Percentiles rank a stretch among this genome's conserved stretches.
Conservation (phyloP, 2,888 invertebrate genomes). For the Sphinx pinastri region DNA sequence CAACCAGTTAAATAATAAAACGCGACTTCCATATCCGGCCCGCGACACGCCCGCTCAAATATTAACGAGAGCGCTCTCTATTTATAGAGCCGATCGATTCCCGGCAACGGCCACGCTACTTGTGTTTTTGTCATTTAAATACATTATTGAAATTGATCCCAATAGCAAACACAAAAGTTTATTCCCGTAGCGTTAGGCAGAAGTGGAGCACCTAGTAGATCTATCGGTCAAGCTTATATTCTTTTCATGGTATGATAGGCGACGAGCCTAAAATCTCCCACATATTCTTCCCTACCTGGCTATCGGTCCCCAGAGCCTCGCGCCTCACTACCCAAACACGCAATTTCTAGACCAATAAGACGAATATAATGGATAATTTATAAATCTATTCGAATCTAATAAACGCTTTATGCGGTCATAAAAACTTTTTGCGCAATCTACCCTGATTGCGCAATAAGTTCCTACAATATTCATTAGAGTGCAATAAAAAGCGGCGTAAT, state of each 20-base stretch:
- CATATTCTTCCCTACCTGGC: too few relatives aligned
- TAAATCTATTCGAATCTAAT: constrained; percentile 24
- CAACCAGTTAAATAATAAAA: constrained; percentile 23
- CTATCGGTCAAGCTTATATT: too few relatives aligned
- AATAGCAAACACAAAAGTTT: too few relatives aligned
- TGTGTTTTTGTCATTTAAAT: neutral
- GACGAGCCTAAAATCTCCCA: too few relatives aligned
- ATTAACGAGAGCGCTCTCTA: constrained; percentile 35
- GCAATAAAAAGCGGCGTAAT: constrained; percentile 18
- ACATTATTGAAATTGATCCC: neutral
- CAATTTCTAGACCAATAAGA: neutral
- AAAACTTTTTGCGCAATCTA: constrained; percentile 14
- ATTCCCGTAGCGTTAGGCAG: too few relatives aligned
- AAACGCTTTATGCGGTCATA: constrained; percentile 28
- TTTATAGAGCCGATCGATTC: constrained; percentile 35
- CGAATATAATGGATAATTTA: neutral
- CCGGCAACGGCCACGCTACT: neutral
- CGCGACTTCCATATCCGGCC: constrained; percentile 22
- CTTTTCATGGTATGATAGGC: too few relatives aligned
- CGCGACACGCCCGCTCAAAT: constrained; percentile 36
- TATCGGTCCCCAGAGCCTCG: too few relatives aligned
- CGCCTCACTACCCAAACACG: too few relatives aligned
- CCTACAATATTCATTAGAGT: constrained; percentile 21
- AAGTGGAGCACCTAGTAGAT: too few relatives aligned
- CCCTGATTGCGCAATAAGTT: too few relatives aligned